phyloP scores from a whole-genome alignment of 2,797 vertebrate genomes.

The Podarcis lilfordi region DNA sequence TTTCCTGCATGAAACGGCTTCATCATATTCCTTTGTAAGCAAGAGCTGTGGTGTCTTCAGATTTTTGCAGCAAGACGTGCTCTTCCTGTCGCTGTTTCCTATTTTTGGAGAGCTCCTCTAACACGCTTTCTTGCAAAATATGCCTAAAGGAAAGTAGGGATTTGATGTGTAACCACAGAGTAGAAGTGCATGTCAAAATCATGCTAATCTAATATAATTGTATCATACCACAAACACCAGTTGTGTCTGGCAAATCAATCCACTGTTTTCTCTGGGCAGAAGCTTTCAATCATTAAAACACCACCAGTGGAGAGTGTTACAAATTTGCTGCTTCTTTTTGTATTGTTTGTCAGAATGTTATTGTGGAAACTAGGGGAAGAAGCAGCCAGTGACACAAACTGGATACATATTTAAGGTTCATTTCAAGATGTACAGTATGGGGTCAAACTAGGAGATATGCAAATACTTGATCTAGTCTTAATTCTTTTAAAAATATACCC shows the following conservation, averaged over 20 bases:
- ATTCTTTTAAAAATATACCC: neutral
- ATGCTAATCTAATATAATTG: neutral
- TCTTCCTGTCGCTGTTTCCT: neutral
- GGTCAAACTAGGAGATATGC: too few relatives aligned
- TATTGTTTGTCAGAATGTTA: neutral
- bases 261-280: neutral
- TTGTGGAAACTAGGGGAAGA: neutral
- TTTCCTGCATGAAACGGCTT: neutral
- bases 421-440: neutral
- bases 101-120: neutral
- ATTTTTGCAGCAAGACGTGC: neutral
- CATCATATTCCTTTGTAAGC: neutral
- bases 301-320: neutral
- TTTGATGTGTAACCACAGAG: neutral
- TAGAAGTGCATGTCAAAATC: slow-evolving; percentile 20
- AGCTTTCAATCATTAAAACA: slow-evolving; percentile 19
- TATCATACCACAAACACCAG: neutral
- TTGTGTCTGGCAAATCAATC: neutral
- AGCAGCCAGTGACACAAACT: too few relatives aligned
- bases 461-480: neutral
- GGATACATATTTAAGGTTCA: neutral
- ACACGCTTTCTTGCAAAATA: neutral
- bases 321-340: neutral
- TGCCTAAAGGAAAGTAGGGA: neutral
- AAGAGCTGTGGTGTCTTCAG: neutral